A percentile compares a stretch with the other conserved stretches of the same genome.
Conservation (phyloP, 2,888 invertebrate genomes). For the Oasisia sp. region DNA sequence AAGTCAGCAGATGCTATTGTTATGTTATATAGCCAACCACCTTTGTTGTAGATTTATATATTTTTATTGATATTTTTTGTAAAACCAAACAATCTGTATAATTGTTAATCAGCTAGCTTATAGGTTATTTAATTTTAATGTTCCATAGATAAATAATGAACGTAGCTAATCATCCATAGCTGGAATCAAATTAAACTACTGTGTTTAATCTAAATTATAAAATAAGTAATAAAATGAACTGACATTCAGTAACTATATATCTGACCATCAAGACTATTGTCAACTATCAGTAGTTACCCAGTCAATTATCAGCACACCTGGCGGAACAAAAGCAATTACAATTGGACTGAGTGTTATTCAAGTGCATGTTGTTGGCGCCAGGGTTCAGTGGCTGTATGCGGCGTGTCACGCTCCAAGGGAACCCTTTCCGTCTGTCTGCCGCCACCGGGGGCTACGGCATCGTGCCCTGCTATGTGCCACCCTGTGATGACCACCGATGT, state of each 20-base stretch:
- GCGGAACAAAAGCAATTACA: not conserved
- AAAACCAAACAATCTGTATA: too few species aligned
- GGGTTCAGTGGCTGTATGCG: slow-evolving; percentile 18
- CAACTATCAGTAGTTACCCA: not conserved
- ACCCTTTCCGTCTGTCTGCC: not conserved
- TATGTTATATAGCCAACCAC: too few species aligned
- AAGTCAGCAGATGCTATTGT: too few species aligned
- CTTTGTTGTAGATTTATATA: too few species aligned
- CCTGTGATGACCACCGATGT: slow-evolving; percentile 17
- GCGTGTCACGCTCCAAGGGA: not conserved
- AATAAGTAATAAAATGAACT: not conserved
- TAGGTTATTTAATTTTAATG: too few species aligned
- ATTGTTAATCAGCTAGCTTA: too few species aligned
- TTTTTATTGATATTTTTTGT: too few species aligned
- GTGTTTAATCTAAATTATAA: not conserved
- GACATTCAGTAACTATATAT: not conserved
- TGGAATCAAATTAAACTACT: not conserved
- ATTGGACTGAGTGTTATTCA: not conserved
- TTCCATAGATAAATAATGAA: too few species aligned
- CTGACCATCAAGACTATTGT: not conserved
- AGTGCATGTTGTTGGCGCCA: not conserved
- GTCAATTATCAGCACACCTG: not conserved
- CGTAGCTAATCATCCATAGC: too few species aligned
- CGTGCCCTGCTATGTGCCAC: not conserved
- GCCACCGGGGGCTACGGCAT: not conserved